Evolutionary conservation across 2,888 invertebrate species (phyloP).

Genomic region (Notocelia uddmanniana): DNA sequence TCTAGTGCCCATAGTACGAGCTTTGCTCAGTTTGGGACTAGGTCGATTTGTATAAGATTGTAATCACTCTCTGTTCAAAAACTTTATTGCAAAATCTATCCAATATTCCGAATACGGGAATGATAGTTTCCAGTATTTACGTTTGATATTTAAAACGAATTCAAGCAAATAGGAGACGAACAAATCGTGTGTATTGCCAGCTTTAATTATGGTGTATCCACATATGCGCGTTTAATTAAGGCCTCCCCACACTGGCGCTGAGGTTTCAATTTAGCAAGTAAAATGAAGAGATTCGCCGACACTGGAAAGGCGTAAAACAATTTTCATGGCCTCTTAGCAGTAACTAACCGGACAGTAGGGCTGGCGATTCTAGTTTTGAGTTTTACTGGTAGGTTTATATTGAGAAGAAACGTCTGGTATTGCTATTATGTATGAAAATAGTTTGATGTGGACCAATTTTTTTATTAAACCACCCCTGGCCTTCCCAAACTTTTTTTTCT

Average conservation of each 20-base stretch:
- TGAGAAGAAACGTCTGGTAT: too few relatives aligned
- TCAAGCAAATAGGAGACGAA: neutral
- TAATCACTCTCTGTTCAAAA: too few relatives aligned
- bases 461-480: too few relatives aligned
- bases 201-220: conserved; percentile 19
- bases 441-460: too few relatives aligned
- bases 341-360: conserved; percentile 72
- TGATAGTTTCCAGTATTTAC: neutral
- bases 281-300: conserved; percentile 77
- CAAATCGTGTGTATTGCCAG: conserved; percentile 8
- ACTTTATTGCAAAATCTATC: too few relatives aligned
- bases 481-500: too few relatives aligned
- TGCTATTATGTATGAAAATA: too few relatives aligned
- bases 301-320: conserved; percentile 84
- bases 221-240: conserved; percentile 32
- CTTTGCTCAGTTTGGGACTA: too few relatives aligned
- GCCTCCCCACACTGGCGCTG: conserved; percentile 20
- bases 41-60: too few relatives aligned
- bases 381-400: neutral
- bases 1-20: too few relatives aligned
- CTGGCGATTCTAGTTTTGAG: conserved; percentile 49
- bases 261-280: conserved; percentile 70
- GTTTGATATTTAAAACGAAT: neutral
- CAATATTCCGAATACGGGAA: too few relatives aligned
- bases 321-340: conserved; percentile 76